Evolutionary conservation across 1,140 invertebrate genomes (phyloP).

Genomic region (Tetragonula clypearis): DNA sequence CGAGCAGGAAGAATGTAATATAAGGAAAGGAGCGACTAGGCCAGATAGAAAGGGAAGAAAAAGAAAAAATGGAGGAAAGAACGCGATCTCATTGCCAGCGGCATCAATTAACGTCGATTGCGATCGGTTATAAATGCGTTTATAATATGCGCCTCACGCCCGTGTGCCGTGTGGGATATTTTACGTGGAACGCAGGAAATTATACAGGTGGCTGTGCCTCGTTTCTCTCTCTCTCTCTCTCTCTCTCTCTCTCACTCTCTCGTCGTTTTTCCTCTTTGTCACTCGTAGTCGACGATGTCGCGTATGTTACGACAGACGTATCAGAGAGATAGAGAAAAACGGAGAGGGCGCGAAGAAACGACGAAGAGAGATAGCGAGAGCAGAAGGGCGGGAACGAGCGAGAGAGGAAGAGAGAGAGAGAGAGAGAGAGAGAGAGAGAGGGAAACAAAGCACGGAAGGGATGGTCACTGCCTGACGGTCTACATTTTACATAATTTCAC

Average conservation of each 20-base stretch:
- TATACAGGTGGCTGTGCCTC: constrained; percentile 32
- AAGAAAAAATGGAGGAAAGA: not conserved
- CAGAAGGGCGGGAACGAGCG: not conserved
- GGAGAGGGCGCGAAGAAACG: not conserved
- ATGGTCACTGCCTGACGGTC: constrained; percentile 31
- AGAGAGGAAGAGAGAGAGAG: too few species aligned
- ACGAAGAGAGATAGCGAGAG: not conserved
- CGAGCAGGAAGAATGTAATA: constrained; percentile 22
- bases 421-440: too few species aligned
- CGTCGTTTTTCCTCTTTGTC: not conserved
- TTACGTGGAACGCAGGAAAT: constrained; percentile 54
- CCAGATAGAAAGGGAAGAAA: not conserved
- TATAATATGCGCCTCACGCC: constrained; percentile 64
- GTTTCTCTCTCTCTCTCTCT: not conserved
- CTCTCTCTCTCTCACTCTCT: not conserved
- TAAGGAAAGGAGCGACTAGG: not conserved
- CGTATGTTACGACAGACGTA: not conserved
- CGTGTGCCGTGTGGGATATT: constrained; percentile 2
- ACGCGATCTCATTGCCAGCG: constrained; percentile 27
- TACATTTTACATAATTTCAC: constrained; percentile 62
- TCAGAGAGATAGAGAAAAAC: not conserved
- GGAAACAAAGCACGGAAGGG: not conserved
- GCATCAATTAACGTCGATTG: constrained; percentile 69
- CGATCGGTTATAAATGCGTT: constrained; percentile 67
- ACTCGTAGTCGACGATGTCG: not conserved